Conservation (phyloP, 2,113 vertebrate genomes). For the Rhynchomys soricoides region DNA sequence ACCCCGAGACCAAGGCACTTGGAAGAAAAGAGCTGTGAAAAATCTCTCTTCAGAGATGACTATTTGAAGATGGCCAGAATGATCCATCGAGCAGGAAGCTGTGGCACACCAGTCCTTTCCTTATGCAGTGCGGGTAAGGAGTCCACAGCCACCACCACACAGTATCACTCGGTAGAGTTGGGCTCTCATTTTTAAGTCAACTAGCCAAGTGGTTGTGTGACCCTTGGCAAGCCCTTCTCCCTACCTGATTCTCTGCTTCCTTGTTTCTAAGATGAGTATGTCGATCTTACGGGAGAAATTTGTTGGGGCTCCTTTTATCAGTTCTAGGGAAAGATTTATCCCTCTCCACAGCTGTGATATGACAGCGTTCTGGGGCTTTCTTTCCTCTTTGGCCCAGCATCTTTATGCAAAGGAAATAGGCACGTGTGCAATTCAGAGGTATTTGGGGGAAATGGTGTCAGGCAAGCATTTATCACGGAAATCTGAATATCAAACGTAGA, state of each 20-base stretch:
- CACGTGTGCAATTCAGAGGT: conserved; percentile 20
- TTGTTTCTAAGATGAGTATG: conserved; percentile 38
- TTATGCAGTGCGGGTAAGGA: not conserved
- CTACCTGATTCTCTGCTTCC: conserved; percentile 42
- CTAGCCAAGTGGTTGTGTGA: conserved; percentile 36
- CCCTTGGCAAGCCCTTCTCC: not conserved
- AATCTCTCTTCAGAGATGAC: not conserved
- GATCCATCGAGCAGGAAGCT: not conserved
- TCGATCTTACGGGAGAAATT: conserved; percentile 5
- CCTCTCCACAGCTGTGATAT: not conserved
- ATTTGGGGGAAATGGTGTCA: conserved; percentile 58
- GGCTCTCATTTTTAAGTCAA: not conserved
- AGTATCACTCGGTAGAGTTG: not conserved
- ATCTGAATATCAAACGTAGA: conserved; percentile 73
- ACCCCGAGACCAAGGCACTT: not conserved
- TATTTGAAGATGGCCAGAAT: not conserved
- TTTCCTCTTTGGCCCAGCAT: not conserved
- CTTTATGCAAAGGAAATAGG: not conserved
- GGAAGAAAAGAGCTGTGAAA: not conserved
- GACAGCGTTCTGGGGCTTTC: conserved; percentile 22
- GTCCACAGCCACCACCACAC: fast-evolving
- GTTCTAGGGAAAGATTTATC: not conserved
- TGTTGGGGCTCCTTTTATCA: not conserved
- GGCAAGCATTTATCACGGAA: conserved; percentile 73
- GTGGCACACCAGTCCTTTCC: not conserved